Conservation (phyloP, 2,797 vertebrate genomes). For the Epinephelus awoara region DNA sequence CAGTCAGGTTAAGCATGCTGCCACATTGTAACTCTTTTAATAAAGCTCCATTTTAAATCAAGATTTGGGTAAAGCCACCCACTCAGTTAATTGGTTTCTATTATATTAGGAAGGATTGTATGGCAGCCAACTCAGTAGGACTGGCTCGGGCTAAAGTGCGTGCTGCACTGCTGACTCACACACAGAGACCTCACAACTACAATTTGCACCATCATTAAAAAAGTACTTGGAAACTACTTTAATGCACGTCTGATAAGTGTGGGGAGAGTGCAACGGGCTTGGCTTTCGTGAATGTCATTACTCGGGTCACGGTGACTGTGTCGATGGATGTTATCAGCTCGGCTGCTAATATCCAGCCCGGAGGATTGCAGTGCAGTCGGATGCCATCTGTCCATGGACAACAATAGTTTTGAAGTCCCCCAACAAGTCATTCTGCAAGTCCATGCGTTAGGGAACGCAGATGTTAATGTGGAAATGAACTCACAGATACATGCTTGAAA, state of each 20-base stretch:
- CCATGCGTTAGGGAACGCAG: not conserved
- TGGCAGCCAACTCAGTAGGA: slow-evolving; percentile 66
- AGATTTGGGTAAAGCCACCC: slow-evolving; percentile 82
- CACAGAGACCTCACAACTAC: slow-evolving; percentile 55
- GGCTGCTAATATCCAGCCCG: slow-evolving; percentile 42
- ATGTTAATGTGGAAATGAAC: not conserved
- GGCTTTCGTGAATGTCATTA: slow-evolving; percentile 54
- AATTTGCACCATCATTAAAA: slow-evolving; percentile 66
- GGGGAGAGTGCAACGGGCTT: slow-evolving; percentile 36
- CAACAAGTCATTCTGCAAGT: slow-evolving; percentile 27
- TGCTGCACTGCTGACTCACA: slow-evolving; percentile 72
- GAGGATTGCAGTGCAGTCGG: not conserved
- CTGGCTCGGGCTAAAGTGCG: slow-evolving; percentile 61
- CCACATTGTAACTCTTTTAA: slow-evolving; percentile 82
- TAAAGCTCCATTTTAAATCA: slow-evolving; percentile 82
- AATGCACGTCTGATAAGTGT: slow-evolving; percentile 60
- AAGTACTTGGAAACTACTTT: slow-evolving; percentile 69
- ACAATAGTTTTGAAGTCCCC: slow-evolving; percentile 19
- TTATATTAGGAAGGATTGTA: slow-evolving; percentile 78
- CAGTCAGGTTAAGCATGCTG: slow-evolving; percentile 82
- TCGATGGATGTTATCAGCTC: slow-evolving; percentile 53
- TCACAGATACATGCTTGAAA: slow-evolving; percentile 2
- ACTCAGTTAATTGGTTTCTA: slow-evolving; percentile 84
- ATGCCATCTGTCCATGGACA: slow-evolving; percentile 23
- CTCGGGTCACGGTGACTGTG: slow-evolving; percentile 58